Base-by-base conservation (phyloP, 2,797 vertebrate species). In the Hybognathus amarus region DNA sequence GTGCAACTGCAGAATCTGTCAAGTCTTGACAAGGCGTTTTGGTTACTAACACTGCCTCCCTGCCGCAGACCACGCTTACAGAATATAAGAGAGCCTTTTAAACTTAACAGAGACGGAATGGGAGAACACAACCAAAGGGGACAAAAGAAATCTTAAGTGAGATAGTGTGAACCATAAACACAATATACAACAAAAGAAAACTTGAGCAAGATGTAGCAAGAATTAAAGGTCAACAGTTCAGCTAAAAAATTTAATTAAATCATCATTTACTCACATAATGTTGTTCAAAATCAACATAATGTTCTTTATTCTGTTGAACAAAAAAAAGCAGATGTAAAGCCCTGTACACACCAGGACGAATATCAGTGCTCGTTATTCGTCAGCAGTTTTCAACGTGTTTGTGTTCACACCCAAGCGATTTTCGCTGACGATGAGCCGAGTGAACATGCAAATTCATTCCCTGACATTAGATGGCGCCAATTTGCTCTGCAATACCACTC, bases 1-100 rank as follows among this genome's bases (percentile, higher is more conserved):
- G 85, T 86, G 81, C 85, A 84, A 80, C 87, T 84, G 83, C 85
- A 79, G 83, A 82, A 85, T 73, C 88, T 68, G 85, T 87, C 87
- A 85, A 82, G 81, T 67, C 81, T 77, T 88, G 85, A 89, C 84
- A 86, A 82, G 79, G 84, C 70, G 59, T 80, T 82, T 81, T 78
- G 80, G 84, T 79, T 83, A 67, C 83, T 38, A 86, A 87, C 77
- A 77, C 73, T 66, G 78, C 66, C 85, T 83, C 80, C 69, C 66
- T 75, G 63, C 71, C 77, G 75, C 69, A 85, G 77, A 83, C 75
- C 82, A 83, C 70, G 75, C 82, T 83, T 84, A 17, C 79, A 73
- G 79, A 83, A 83, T 56, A 80, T 77, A 70, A 80, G 80, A 79
- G 22, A 54, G 2, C 36, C 80, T 66, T 17, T 74, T 63, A 18